These are phyloP conservation scores for Lepidurus packardi DNA, from an alignment of 1,140 invertebrate species.

Conservation along the genomic window DNA sequence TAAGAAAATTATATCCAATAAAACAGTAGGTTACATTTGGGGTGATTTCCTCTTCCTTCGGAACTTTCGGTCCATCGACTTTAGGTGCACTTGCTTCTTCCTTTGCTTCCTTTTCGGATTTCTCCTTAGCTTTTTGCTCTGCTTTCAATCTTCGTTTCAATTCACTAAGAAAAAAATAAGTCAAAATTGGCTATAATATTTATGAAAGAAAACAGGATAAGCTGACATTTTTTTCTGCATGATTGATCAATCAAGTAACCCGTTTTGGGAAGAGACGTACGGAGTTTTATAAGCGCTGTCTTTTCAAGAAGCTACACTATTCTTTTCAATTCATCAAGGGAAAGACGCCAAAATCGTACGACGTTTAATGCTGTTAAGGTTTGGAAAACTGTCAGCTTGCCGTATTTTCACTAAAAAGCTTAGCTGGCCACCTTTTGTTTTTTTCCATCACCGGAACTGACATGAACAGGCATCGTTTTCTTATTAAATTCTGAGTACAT, in stretches of 20 bases:
- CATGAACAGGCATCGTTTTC: neutral
- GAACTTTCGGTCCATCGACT: conserved; percentile 44
- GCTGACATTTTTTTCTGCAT: neutral
- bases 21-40: conserved; percentile 63
- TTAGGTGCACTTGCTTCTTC: conserved; percentile 42
- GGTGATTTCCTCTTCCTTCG: conserved; percentile 68
- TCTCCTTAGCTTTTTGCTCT: conserved; percentile 88
- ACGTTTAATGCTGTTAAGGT: neutral
- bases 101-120: conserved; percentile 68
- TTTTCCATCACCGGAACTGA: neutral
- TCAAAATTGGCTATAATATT: neutral
- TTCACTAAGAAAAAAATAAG: conserved; percentile 60
- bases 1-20: conserved; percentile 28
- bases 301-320: neutral
- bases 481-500: neutral
- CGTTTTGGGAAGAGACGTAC: no score
- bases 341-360: neutral
- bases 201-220: neutral
- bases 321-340: neutral
- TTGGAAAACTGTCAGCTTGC: neutral
- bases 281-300: no score
- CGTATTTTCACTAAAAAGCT: neutral
- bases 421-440: neutral
- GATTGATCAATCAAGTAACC: no score
- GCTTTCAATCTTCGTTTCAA: conserved; percentile 82